phyloP scores from a whole-genome alignment of 1,140 invertebrate genomes.

The Megalopta genalis region DNA sequence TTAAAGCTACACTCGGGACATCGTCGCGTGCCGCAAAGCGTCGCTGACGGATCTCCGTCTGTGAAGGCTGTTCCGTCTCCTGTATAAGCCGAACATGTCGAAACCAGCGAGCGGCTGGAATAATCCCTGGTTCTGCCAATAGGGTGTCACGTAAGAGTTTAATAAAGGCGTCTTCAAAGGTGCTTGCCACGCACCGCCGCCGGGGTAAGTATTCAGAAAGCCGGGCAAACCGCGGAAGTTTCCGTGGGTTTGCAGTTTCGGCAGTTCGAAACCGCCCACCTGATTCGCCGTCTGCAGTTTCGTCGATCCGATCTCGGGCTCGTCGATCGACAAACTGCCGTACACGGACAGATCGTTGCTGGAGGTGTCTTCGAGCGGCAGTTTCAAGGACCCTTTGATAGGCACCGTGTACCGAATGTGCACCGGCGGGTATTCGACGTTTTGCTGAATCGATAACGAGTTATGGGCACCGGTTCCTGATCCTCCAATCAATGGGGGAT shows the following conservation, averaged over 20 bases:
- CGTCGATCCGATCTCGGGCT: slow-evolving; percentile 36
- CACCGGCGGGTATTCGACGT: slow-evolving; percentile 40
- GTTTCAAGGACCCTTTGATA: neutral
- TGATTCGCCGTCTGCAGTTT: slow-evolving; percentile 37
- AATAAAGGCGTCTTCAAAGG: slow-evolving; percentile 52
- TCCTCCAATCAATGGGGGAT: neutral
- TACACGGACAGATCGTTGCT: slow-evolving; percentile 44
- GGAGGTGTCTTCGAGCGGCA: neutral
- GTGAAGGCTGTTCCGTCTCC: slow-evolving; percentile 24
- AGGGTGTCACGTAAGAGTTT: slow-evolving; percentile 5
- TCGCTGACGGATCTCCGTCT: slow-evolving; percentile 29
- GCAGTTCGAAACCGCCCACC: neutral
- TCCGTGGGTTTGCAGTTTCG: slow-evolving; percentile 20
- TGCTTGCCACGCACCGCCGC: neutral
- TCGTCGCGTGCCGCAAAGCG: neutral
- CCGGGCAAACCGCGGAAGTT: slow-evolving; percentile 15
- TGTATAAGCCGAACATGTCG: neutral
- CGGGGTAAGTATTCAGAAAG: neutral
- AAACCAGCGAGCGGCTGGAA: slow-evolving; percentile 13
- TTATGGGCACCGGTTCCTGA: neutral
- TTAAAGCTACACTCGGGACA: slow-evolving; percentile 6
- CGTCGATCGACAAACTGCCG: slow-evolving; percentile 35
- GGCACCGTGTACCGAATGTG: slow-evolving; percentile 21
- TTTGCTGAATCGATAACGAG: slow-evolving; percentile 37
- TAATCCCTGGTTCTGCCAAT: slow-evolving; percentile 43